A percentile compares a stretch with the other conserved stretches of the same genome.
These are phyloP conservation scores for Metacarcinus magister DNA, from an alignment of 2,888 invertebrate species.

Conservation along the genomic window DNA sequence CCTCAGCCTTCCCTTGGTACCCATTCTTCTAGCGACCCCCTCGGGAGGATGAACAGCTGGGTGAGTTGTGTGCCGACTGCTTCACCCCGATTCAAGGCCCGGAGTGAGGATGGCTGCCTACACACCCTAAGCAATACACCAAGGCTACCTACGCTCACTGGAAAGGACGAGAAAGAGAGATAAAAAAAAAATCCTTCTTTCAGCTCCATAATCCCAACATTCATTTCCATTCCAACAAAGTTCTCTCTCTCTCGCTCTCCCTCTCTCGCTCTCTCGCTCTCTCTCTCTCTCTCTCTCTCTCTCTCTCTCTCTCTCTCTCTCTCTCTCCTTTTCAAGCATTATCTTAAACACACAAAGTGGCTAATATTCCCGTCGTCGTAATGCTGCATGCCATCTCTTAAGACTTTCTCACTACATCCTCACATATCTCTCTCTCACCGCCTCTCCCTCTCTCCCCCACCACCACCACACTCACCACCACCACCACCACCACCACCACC, in stretches of 20 bases:
- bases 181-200: not conserved
- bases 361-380: not conserved
- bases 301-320: conserved; percentile 48
- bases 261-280: not conserved
- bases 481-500: not conserved
- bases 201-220: not conserved
- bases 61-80: not conserved
- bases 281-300: conserved; percentile 34
- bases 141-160: no score
- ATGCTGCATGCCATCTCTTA: conserved; percentile 1
- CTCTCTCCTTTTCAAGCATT: not conserved
- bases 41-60: not conserved
- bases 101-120: no score
- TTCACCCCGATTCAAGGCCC: not conserved
- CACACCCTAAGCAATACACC: no score
- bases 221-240: not conserved
- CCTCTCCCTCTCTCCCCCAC: not conserved
- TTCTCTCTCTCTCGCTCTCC: not conserved
- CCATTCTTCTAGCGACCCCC: not conserved
- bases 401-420: not conserved
- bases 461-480: no score
- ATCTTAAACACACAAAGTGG: not conserved
- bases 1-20: not conserved
- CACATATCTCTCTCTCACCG: not conserved
- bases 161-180: not conserved